Conservation (phyloP, 2,888 invertebrate genomes). For the Eupithecia inturbata region DNA sequence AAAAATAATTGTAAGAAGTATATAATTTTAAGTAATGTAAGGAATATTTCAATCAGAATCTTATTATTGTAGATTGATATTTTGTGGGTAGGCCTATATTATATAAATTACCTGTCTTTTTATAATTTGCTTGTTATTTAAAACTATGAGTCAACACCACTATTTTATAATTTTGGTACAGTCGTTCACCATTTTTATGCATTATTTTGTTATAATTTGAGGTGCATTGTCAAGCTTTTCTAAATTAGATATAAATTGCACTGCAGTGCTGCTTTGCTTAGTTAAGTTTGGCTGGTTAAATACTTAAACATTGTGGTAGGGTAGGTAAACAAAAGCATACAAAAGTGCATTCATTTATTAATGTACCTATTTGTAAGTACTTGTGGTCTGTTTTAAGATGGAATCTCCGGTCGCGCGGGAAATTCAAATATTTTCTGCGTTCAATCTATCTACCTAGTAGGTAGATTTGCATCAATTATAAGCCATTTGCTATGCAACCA, state of each 20-base stretch:
- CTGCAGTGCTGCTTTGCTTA: constrained; percentile 35
- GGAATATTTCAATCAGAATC: constrained; percentile 40
- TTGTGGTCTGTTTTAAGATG: no score
- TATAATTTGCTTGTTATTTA: constrained; percentile 28
- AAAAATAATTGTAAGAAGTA: constrained; percentile 32
- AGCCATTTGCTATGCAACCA: no score
- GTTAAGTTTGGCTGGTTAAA: constrained; percentile 21
- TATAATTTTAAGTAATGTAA: constrained; percentile 29
- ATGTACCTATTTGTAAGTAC: not conserved
- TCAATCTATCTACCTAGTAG: no score
- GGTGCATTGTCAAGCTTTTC: constrained; percentile 41
- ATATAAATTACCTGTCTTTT: constrained; percentile 19
- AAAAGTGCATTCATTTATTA: not conserved
- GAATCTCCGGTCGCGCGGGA: no score
- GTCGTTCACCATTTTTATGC: constrained; percentile 23
- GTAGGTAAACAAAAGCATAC: not conserved
- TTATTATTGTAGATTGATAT: constrained; percentile 44
- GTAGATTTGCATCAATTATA: no score
- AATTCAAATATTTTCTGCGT: no score
- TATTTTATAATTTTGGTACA: constrained; percentile 28
- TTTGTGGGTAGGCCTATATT: constrained; percentile 36
- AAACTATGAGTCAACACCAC: constrained; percentile 26
- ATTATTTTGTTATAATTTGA: constrained; percentile 26
- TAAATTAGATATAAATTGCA: constrained; percentile 34
- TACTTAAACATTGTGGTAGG: constrained; percentile 16